phyloP scores from a whole-genome alignment of 92 coral and sea anemone species.

The Nematostella vectensis region DNA sequence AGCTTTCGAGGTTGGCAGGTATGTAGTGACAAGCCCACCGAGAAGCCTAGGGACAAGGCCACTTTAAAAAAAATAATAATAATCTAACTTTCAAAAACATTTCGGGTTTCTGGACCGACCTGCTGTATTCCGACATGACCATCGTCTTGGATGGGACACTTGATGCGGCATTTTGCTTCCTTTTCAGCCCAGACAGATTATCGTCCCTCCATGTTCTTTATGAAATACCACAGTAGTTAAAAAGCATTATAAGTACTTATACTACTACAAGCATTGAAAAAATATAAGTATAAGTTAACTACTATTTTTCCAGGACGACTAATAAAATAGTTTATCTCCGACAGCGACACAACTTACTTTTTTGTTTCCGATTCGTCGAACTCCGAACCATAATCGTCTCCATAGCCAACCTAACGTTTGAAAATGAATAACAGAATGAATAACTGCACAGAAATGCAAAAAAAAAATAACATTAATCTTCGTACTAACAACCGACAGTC shows the following conservation, averaged over 20 bases:
- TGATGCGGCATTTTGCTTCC: slow-evolving; percentile 50
- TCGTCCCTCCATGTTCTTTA: slow-evolving; percentile 82
- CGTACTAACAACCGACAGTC: slow-evolving; percentile 2
- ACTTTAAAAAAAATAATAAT: too few species aligned
- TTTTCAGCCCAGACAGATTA: slow-evolving; percentile 63
- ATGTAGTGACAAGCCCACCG: too few species aligned
- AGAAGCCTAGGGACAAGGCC: too few species aligned
- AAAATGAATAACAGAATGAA: not conserved
- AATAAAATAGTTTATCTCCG: too few species aligned
- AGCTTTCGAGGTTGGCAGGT: too few species aligned
- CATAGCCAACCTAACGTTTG: slow-evolving; percentile 32
- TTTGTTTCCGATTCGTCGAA: slow-evolving; percentile 70
- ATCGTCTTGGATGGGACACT: slow-evolving; percentile 72
- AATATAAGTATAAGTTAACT: too few species aligned
- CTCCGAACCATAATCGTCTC: slow-evolving; percentile 83
- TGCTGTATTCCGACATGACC: slow-evolving; percentile 72
- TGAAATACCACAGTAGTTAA: not conserved
- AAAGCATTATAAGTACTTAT: too few species aligned
- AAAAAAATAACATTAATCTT: not conserved
- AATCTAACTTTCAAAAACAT: too few species aligned
- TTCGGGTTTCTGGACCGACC: slow-evolving; percentile 38
- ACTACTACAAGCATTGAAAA: not conserved
- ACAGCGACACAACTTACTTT: slow-evolving; percentile 32
- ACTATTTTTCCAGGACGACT: too few species aligned
- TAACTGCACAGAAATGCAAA: not conserved